Percentiles rank a stretch among this genome's conserved stretches.
Evolutionary conservation across 2,113 vertebrate species (phyloP).

Genomic region (Trichomycterus rosablanca): DNA sequence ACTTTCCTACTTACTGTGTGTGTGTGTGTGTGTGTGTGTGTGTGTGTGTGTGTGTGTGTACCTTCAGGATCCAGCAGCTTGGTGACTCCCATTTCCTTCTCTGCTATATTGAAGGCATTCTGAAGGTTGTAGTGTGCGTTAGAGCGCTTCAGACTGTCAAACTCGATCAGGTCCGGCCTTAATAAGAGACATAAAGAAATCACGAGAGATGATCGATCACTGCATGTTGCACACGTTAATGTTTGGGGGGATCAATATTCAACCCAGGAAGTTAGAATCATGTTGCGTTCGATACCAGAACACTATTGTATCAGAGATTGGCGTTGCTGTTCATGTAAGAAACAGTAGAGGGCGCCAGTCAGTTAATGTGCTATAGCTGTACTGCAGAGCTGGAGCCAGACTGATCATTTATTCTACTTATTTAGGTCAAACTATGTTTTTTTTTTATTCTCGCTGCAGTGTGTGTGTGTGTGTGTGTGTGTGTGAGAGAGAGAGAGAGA

Average conservation of each 20-base stretch:
- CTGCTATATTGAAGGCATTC: slow-evolving; percentile 87
- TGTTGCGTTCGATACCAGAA: too few relatives aligned
- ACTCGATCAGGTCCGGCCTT: slow-evolving; percentile 87
- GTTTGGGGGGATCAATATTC: too few relatives aligned
- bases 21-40: background rate
- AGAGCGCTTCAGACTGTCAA: slow-evolving; percentile 83
- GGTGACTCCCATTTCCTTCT: slow-evolving; percentile 86
- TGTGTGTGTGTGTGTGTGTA: slow-evolving; percentile 47
- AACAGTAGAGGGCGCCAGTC: background rate
- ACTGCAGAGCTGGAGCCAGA: background rate
- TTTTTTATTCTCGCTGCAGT: slow-evolving; percentile 42
- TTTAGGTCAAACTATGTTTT: slow-evolving; percentile 62
- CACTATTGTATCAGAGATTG: too few relatives aligned
- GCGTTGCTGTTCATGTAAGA: too few relatives aligned
- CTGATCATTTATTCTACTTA: slow-evolving; percentile 52
- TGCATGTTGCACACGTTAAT: too few relatives aligned
- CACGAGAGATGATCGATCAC: background rate
- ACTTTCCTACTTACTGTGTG: too few relatives aligned
- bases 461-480: slow-evolving; percentile 25
- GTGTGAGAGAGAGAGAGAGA: background rate
- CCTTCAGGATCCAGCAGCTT: slow-evolving; percentile 91
- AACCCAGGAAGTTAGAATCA: too few relatives aligned
- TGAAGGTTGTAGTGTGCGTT: slow-evolving; percentile 92
- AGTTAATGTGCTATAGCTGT: background rate
- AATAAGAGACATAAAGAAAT: slow-evolving; percentile 5